Evolutionary conservation across 2,888 invertebrate genomes (phyloP).

Genomic region (Dicyrtoma fusca): DNA sequence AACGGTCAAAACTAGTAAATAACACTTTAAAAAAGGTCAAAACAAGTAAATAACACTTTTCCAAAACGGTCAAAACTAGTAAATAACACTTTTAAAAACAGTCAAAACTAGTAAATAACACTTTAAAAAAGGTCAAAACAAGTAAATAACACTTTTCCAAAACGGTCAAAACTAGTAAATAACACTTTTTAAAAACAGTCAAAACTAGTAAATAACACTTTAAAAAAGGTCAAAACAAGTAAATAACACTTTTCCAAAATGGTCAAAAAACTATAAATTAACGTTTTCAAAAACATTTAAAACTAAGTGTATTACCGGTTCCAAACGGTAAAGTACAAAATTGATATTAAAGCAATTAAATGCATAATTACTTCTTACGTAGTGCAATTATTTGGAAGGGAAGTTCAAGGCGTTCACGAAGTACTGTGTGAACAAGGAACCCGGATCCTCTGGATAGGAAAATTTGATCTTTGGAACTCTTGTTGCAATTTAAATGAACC

Average conservation of each 20-base stretch:
- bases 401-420: constrained; percentile 4
- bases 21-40: no score
- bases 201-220: neutral
- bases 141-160: no score
- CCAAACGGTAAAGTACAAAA: constrained; percentile 4
- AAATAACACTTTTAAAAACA: neutral
- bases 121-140: no score
- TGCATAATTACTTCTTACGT: neutral
- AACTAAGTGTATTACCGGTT: neutral
- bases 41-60: no score
- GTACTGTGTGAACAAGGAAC: constrained; percentile 20
- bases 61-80: no score
- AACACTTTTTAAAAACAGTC: no score
- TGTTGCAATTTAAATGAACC: constrained; percentile 23
- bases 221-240: no score
- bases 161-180: no score
- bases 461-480: constrained; percentile 8
- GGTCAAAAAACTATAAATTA: no score
- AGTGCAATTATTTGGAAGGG: constrained; percentile 30
- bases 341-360: neutral
- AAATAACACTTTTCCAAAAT: no score
- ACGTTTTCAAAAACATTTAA: no score
- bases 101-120: neutral
- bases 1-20: no score
- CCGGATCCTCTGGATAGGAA: constrained; percentile 18